A percentile compares a stretch with the other conserved stretches of the same genome.
phyloP scores from a whole-genome alignment of 2,888 invertebrate species.

The Invenusta paracnida region DNA sequence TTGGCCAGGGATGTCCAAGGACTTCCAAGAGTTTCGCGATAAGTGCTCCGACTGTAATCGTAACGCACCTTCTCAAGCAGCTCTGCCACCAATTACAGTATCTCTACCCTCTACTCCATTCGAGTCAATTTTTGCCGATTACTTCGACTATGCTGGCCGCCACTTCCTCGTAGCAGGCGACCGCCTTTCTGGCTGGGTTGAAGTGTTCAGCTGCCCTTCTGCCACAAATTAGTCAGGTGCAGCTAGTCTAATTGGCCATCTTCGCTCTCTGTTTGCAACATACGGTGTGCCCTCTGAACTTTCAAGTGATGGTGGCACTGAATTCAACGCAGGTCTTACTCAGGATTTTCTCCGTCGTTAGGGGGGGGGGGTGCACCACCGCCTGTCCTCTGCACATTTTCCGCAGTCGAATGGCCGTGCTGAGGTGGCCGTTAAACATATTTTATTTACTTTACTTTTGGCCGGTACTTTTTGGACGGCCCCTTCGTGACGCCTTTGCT shows the following conservation, averaged over 20 bases:
- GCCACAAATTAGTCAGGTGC: background rate
- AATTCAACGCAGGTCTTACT: background rate
- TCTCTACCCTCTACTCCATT: background rate
- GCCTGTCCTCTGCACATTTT: slow-evolving; percentile 46
- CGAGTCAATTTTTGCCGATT: background rate
- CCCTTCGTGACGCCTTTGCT: too few species aligned
- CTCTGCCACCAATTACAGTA: too few species aligned
- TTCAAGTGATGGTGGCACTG: slow-evolving; percentile 11
- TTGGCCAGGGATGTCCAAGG: too few species aligned
- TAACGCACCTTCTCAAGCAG: too few species aligned
- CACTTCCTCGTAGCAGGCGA: background rate
- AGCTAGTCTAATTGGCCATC: background rate
- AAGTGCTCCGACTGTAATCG: too few species aligned
- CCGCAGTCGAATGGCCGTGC: slow-evolving; percentile 47
- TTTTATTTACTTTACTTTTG: too few species aligned
- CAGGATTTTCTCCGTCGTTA: background rate
- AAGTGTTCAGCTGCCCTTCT: background rate
- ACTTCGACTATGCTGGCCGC: background rate
- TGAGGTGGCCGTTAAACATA: slow-evolving; percentile 39
- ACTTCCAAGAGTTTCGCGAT: too few species aligned
- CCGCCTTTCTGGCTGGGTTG: background rate
- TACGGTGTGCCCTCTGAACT: background rate
- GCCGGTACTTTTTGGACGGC: background rate
- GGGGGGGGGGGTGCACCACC: slow-evolving; percentile 46
- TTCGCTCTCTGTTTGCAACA: background rate